Evolutionary conservation across 2,888 invertebrate species (phyloP).

Genomic region (Pristionchus fissidentatus): DNA sequence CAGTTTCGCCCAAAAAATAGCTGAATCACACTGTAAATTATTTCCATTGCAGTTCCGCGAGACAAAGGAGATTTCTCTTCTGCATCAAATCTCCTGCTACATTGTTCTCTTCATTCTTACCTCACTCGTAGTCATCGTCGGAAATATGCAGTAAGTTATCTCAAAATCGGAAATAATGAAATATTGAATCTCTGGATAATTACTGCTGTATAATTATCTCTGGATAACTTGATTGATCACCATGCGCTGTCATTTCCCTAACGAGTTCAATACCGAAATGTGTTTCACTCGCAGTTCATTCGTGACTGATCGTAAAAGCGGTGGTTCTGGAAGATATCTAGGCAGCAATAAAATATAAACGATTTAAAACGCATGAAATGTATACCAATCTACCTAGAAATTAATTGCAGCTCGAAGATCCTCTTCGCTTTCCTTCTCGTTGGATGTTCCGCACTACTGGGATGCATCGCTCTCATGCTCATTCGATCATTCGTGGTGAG

Average conservation of each 20-base stretch:
- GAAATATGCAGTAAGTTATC: conserved; percentile 57
- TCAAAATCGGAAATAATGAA: not conserved
- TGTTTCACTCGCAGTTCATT: no score
- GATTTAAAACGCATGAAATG: no score
- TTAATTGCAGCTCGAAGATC: conserved; percentile 45
- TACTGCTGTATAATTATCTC: no score
- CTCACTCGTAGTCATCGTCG: conserved; percentile 59
- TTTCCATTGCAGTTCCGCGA: conserved; percentile 63
- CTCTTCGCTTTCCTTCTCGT: conserved; percentile 54
- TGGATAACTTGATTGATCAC: no score
- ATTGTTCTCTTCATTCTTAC: conserved; percentile 64
- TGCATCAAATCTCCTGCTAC: conserved; percentile 65
- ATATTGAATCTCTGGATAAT: no score
- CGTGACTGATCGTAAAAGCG: no score
- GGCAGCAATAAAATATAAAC: no score
- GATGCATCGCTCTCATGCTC: conserved; percentile 38
- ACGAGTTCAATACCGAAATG: no score
- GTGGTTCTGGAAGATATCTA: no score
- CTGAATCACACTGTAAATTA: no score
- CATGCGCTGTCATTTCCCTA: no score
- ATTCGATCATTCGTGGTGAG: conserved; percentile 47
- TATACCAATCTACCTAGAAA: no score
- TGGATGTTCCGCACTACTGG: conserved; percentile 51
- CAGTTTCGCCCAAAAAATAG: not conserved
- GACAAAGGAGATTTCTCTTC: conserved; percentile 64